Evolutionary conservation across 2,113 vertebrate genomes (phyloP).

Genomic region (Thryonomys swinderianus): DNA sequence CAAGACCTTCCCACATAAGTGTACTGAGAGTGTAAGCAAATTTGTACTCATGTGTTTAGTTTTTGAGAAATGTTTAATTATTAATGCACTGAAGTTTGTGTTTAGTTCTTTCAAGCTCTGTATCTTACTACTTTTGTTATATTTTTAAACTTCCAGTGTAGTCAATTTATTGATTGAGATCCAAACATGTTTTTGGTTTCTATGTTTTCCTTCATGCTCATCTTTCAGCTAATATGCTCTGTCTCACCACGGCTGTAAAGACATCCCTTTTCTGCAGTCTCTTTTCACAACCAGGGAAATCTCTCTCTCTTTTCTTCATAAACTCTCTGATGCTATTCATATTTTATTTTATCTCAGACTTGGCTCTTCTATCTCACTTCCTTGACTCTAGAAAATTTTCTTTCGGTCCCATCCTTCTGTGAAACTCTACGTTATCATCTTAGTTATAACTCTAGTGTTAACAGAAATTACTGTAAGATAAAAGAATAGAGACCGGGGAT

Average conservation of each 20-base stretch:
- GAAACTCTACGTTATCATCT: neutral
- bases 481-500: neutral
- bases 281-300: neutral
- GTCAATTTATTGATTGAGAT: neutral
- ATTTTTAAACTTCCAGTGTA: neutral
- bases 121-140: neutral
- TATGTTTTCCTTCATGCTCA: neutral
- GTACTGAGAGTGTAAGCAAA: neutral
- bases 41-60: neutral
- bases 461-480: neutral
- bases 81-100: neutral
- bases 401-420: neutral
- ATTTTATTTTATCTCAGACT: neutral
- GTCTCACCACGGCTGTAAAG: neutral
- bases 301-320: neutral
- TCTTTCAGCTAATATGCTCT: neutral
- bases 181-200: neutral
- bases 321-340: neutral
- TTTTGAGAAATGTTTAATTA: slow-evolving; percentile 2
- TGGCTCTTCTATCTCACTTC: neutral
- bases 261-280: neutral
- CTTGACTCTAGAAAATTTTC: neutral
- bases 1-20: neutral
- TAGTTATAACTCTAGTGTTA: neutral
- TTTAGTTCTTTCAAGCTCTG: neutral